Evolutionary conservation across 2,113 vertebrate genomes (phyloP).

Genomic region (Herpetotheres cachinnans): DNA sequence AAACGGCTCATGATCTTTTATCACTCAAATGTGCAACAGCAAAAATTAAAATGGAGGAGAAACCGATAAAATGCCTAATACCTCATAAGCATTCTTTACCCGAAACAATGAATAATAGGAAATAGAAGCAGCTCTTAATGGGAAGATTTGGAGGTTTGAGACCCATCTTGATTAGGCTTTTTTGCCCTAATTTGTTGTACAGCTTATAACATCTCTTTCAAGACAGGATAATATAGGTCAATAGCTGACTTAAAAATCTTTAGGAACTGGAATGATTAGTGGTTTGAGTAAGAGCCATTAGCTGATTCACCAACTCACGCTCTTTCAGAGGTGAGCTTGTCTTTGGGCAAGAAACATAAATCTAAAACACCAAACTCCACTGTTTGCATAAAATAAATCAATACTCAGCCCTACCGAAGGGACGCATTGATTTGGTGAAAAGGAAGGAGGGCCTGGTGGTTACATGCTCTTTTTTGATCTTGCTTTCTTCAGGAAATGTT

Average conservation of each 20-base stretch:
- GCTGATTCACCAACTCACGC: neutral
- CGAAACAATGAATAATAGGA: neutral
- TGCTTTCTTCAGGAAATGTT: neutral
- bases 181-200: slow-evolving; percentile 7
- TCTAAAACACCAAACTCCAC: neutral
- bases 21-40: neutral
- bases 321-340: neutral
- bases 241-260: slow-evolving; percentile 44
- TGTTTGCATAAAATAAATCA: slow-evolving; percentile 1
- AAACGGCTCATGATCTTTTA: neutral
- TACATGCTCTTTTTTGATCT: neutral
- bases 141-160: neutral
- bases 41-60: slow-evolving; percentile 7
- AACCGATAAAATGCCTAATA: neutral
- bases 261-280: slow-evolving; percentile 27
- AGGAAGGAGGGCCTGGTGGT: neutral
- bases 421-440: neutral
- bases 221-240: slow-evolving; percentile 19
- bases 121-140: neutral
- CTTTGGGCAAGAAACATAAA: neutral
- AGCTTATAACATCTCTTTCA: slow-evolving; percentile 27
- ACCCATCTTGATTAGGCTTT: slow-evolving; percentile 49
- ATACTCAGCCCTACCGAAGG: neutral
- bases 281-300: neutral
- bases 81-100: neutral